Conservation (phyloP, 2,888 invertebrate genomes). For the Agrotis puta region DNA sequence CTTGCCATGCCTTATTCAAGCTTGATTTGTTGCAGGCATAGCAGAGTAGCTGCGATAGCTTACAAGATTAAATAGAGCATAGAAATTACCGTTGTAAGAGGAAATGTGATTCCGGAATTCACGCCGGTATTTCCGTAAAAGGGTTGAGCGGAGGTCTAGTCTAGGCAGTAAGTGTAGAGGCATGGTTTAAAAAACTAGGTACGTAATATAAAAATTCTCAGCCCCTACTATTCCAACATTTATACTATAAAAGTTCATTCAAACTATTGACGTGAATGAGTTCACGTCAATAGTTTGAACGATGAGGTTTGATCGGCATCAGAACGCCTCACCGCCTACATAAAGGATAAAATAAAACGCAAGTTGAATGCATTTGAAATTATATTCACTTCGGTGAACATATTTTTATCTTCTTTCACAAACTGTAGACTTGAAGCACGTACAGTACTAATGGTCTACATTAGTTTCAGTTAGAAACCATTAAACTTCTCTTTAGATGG, state of each 20-base stretch:
- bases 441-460: conserved; percentile 54
- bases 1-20: conserved; percentile 28
- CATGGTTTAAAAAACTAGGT: background rate
- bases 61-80: conserved; percentile 10
- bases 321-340: background rate
- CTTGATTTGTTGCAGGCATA: conserved; percentile 30
- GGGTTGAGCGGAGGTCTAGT: no score
- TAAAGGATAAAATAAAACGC: conserved; percentile 37
- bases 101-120: background rate
- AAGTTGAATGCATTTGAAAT: conserved; percentile 31
- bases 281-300: conserved; percentile 7
- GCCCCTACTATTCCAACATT: background rate
- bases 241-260: background rate
- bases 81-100: background rate
- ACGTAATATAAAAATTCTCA: background rate
- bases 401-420: conserved; percentile 48
- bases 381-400: conserved; percentile 39
- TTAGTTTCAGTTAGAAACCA: conserved; percentile 56
- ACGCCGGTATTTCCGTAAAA: no score
- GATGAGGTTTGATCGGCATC: conserved; percentile 1
- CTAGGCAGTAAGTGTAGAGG: no score
- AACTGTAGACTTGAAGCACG: conserved; percentile 46
- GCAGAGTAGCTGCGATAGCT: background rate
- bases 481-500: conserved; percentile 45
- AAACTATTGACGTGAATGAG: no score